A percentile compares a stretch with the other conserved stretches of the same genome.
phyloP scores from a whole-genome alignment of 2,888 invertebrate species.

The Seladonia tumulorum region DNA sequence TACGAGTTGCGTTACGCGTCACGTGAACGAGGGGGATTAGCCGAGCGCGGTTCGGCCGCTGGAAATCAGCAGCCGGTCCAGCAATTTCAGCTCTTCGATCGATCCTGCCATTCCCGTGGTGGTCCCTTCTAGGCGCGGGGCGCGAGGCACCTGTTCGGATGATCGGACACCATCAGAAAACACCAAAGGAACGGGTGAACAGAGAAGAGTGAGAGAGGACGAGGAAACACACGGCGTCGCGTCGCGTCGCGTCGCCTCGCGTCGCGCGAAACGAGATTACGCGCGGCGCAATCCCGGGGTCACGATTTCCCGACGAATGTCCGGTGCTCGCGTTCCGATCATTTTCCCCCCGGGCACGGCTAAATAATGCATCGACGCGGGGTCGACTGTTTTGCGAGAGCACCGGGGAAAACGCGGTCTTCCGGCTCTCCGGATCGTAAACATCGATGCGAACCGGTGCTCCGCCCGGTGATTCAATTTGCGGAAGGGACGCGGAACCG shows the following conservation, averaged over 20 bases:
- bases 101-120: no score
- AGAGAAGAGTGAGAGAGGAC: not conserved
- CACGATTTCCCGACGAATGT: constrained; percentile 21
- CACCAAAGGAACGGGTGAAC: not conserved
- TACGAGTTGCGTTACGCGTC: constrained; percentile 59
- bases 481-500: constrained; percentile 63
- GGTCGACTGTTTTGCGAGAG: not conserved
- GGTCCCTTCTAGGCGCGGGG: not conserved
- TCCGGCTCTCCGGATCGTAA: constrained; percentile 57
- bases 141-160: not conserved
- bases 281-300: constrained; percentile 18
- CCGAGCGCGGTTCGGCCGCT: constrained; percentile 1
- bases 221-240: not conserved
- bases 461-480: constrained; percentile 62
- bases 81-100: not conserved
- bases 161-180: not conserved
- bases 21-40: constrained; percentile 23
- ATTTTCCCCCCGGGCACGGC: constrained; percentile 24
- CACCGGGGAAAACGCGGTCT: not conserved
- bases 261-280: not conserved
- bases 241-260: not conserved
- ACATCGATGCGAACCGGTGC: constrained; percentile 60
- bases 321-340: constrained; percentile 11
- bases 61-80: constrained; percentile 9
- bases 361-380: constrained; percentile 53